phyloP scores from a whole-genome alignment of 2,113 vertebrate genomes.

The Anser cygnoides region DNA sequence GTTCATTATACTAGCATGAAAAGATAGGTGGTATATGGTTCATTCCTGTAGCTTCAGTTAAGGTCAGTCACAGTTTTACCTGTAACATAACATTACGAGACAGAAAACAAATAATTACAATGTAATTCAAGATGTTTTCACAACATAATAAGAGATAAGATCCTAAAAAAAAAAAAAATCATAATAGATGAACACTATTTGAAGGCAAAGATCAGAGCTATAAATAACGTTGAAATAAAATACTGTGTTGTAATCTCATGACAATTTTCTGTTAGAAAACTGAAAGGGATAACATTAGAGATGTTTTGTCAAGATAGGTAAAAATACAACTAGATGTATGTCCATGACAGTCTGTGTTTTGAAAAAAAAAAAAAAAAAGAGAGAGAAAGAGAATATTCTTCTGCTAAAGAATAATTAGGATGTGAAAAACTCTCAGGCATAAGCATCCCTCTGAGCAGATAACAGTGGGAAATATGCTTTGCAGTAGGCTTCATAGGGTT shows the following conservation, averaged over 20 bases:
- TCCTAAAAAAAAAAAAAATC: not conserved
- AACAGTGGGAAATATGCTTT: not conserved
- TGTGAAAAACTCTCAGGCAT: not conserved
- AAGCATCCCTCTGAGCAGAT: not conserved
- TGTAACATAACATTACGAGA: conserved; percentile 13
- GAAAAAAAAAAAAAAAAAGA: not conserved
- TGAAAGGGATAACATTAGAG: not conserved
- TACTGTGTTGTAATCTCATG: not conserved
- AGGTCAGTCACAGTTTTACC: not conserved
- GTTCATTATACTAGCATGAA: not conserved
- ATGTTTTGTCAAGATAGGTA: not conserved
- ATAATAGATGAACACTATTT: not conserved
- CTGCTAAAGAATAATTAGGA: not conserved
- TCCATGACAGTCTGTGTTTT: not conserved
- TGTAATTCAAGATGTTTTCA: conserved; percentile 40
- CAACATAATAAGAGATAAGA: not conserved
- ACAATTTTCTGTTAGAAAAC: not conserved
- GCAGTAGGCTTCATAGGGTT: not conserved
- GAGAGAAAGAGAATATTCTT: not conserved
- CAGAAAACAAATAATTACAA: conserved; percentile 23
- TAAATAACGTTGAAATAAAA: conserved; percentile 27
- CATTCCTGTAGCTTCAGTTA: not conserved
- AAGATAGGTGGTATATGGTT: not conserved
- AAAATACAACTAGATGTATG: not conserved
- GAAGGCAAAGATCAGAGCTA: not conserved